These are phyloP conservation scores for Aphelinus certus DNA, from an alignment of 1,140 invertebrate genomes.

Conservation along the genomic window DNA sequence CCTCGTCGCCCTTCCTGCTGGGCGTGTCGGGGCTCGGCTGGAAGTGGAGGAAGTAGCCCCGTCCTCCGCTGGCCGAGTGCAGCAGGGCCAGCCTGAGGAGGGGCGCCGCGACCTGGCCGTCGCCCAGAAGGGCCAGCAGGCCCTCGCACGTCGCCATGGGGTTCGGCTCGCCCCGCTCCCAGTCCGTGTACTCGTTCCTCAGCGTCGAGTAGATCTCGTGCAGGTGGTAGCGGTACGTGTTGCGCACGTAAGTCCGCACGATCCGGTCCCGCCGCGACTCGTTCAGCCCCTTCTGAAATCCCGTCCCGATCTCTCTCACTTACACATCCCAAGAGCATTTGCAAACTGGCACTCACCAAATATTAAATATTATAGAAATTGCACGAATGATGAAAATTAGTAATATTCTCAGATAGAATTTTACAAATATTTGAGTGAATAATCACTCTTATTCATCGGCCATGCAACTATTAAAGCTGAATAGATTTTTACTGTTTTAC, in stretches of 20 bases:
- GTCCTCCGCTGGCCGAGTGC: constrained; percentile 79
- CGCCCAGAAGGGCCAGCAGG: constrained; percentile 76
- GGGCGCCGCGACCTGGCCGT: constrained; percentile 86
- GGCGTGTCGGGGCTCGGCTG: constrained; percentile 75
- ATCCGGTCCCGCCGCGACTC: constrained; percentile 85
- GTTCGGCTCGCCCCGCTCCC: constrained; percentile 82
- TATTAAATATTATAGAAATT: no score
- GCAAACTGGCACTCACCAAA: no score
- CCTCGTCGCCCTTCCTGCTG: constrained; percentile 90
- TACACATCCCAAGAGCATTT: no score
- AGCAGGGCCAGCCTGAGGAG: constrained; percentile 82
- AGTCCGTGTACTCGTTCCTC: constrained; percentile 93
- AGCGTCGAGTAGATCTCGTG: constrained; percentile 91
- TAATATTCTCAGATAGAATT: no score
- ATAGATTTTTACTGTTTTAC: no score
- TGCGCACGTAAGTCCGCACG: constrained; percentile 86
- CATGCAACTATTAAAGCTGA: no score
- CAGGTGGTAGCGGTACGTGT: constrained; percentile 87
- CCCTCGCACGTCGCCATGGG: constrained; percentile 70
- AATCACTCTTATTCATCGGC: no score
- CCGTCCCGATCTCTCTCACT: no score
- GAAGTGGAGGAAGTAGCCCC: constrained; percentile 89
- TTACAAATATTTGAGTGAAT: no score
- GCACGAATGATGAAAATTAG: no score
- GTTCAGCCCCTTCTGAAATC: constrained; percentile 81